These are phyloP conservation scores for Erinaceus europaeus DNA, from an alignment of 2,113 vertebrate species.

Conservation along the genomic window DNA sequence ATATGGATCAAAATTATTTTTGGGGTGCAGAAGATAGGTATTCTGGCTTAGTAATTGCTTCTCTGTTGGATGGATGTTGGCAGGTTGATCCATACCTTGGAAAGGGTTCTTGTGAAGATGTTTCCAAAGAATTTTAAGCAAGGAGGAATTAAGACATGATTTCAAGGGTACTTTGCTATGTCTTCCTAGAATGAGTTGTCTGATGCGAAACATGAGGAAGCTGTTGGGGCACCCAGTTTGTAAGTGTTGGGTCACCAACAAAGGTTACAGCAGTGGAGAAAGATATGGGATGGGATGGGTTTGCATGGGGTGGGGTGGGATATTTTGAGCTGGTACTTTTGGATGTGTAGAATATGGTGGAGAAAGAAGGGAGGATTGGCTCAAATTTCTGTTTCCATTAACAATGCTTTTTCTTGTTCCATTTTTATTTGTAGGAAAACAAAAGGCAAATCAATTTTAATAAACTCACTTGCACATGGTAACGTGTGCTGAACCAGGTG, in stretches of 20 bases:
- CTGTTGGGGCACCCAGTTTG: background rate
- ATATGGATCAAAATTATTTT: no score
- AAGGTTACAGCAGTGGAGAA: background rate
- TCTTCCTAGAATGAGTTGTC: background rate
- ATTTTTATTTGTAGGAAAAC: no score
- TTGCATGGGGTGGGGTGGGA: background rate
- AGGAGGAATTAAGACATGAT: background rate
- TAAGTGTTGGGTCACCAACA: background rate
- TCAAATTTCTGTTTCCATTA: background rate
- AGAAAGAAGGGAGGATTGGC: background rate
- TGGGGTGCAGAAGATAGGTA: no score
- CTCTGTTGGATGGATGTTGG: no score
- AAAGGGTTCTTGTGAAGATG: background rate
- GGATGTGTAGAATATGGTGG: background rate
- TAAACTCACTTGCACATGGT: no score
- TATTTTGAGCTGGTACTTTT: background rate
- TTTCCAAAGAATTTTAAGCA: background rate
- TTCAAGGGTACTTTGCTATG: background rate
- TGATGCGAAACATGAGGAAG: background rate
- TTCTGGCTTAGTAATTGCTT: no score
- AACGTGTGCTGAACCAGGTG: no score
- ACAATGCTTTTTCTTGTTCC: background rate
- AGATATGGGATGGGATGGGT: no score
- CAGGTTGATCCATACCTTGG: no score
- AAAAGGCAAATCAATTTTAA: no score